Evolutionary conservation across 2,888 invertebrate genomes (phyloP).

Genomic region (Cactoblastis cactorum): DNA sequence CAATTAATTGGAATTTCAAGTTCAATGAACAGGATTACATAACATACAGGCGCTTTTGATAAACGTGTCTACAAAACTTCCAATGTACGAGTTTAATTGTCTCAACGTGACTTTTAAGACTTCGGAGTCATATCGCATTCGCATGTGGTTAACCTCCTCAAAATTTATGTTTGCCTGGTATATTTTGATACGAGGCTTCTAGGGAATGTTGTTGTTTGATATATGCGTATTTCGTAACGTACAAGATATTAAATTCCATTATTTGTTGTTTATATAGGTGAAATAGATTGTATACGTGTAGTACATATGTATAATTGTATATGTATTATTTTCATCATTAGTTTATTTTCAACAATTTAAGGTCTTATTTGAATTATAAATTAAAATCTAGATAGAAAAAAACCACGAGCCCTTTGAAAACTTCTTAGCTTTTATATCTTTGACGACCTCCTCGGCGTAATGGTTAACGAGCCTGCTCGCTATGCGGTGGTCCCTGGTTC

Average conservation of each 20-base stretch:
- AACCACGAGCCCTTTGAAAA: too few relatives aligned
- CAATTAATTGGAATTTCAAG: neutral
- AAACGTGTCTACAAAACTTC: neutral
- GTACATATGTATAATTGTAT: too few relatives aligned
- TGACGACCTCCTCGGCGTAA: too few relatives aligned
- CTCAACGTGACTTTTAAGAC: conserved; percentile 12
- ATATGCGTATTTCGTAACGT: neutral
- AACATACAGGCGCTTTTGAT: neutral
- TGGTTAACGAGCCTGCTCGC: too few relatives aligned
- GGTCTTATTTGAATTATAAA: too few relatives aligned
- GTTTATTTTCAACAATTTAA: neutral
- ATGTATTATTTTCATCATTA: neutral
- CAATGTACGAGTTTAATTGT: conserved; percentile 11
- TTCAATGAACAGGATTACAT: neutral
- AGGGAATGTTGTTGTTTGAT: conserved; percentile 7
- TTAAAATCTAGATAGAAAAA: too few relatives aligned
- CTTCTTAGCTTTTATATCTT: too few relatives aligned
- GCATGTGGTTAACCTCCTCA: conserved; percentile 13
- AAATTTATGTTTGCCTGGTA: conserved; percentile 12
- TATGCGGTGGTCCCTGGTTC: too few relatives aligned
- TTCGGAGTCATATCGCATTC: conserved; percentile 8
- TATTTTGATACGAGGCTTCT: conserved; percentile 8
- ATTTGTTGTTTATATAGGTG: neutral
- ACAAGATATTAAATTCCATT: conserved; percentile 1
- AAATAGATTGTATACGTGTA: neutral